These are phyloP conservation scores for Pterostichus niger DNA, from an alignment of 2,888 invertebrate species.

Conservation along the genomic window DNA sequence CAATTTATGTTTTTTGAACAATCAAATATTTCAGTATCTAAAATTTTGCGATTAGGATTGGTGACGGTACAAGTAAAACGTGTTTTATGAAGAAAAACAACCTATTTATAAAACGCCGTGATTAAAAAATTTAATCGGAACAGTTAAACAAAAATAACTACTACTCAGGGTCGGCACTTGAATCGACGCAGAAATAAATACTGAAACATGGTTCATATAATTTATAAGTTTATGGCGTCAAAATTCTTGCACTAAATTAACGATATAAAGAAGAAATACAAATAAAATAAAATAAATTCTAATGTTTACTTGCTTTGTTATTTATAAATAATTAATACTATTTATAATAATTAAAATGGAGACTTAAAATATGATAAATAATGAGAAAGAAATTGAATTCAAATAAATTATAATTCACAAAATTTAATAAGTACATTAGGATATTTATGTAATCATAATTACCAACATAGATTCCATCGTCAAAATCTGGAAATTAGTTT, in stretches of 20 bases:
- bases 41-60: neutral
- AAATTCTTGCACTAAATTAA: neutral
- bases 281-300: too few species aligned
- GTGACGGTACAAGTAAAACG: constrained; percentile 32
- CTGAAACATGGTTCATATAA: neutral
- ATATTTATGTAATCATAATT: too few species aligned
- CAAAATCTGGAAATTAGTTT: too few species aligned
- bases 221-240: neutral
- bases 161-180: constrained; percentile 48
- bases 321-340: too few species aligned
- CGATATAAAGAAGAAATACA: neutral
- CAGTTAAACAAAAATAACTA: constrained; percentile 54
- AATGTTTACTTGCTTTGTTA: too few species aligned
- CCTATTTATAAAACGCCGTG: constrained; percentile 53
- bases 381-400: too few species aligned
- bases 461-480: too few species aligned
- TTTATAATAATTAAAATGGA: too few species aligned
- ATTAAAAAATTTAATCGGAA: constrained; percentile 56
- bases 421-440: too few species aligned
- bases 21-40: constrained; percentile 16
- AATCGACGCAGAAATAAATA: constrained; percentile 42
- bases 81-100: constrained; percentile 47
- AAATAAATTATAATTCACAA: too few species aligned
- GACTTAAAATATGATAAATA: too few species aligned
- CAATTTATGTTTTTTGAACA: neutral